These are phyloP conservation scores for Athalia cordata DNA, from an alignment of 2,888 invertebrate genomes.

Conservation along the genomic window DNA sequence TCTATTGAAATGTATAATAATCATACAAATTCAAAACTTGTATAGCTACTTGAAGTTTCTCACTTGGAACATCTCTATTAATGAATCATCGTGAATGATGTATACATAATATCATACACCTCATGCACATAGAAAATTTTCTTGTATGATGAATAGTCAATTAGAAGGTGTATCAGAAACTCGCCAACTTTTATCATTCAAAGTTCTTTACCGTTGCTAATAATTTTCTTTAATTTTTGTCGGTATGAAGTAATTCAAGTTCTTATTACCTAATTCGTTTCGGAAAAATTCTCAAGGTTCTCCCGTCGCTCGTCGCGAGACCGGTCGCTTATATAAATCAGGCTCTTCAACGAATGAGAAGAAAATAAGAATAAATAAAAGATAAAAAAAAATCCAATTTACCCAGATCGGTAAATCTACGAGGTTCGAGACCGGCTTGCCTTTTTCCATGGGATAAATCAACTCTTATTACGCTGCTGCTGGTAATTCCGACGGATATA, in stretches of 20 bases:
- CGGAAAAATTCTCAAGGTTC: background rate
- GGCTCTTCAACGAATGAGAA: conserved; percentile 13
- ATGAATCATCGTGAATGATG: no score
- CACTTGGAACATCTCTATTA: background rate
- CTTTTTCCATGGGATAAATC: conserved; percentile 38
- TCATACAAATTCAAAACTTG: background rate
- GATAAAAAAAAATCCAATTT: conserved; percentile 37
- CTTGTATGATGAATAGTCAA: background rate
- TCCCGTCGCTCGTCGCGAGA: background rate
- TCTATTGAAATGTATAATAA: background rate
- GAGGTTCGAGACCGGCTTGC: conserved; percentile 7
- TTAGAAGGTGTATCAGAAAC: no score
- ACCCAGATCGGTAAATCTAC: conserved; percentile 36
- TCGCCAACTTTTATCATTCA: no score
- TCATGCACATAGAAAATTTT: background rate
- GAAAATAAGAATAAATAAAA: no score
- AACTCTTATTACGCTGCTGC: background rate
- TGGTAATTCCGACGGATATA: no score
- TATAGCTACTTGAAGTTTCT: background rate
- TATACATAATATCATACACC: background rate
- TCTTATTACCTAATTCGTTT: background rate
- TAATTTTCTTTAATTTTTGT: no score
- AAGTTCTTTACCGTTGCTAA: no score
- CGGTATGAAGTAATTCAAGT: no score
- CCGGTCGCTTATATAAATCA: background rate